phyloP scores from a whole-genome alignment of 2,113 vertebrate species.

The Chamaea fasciata region DNA sequence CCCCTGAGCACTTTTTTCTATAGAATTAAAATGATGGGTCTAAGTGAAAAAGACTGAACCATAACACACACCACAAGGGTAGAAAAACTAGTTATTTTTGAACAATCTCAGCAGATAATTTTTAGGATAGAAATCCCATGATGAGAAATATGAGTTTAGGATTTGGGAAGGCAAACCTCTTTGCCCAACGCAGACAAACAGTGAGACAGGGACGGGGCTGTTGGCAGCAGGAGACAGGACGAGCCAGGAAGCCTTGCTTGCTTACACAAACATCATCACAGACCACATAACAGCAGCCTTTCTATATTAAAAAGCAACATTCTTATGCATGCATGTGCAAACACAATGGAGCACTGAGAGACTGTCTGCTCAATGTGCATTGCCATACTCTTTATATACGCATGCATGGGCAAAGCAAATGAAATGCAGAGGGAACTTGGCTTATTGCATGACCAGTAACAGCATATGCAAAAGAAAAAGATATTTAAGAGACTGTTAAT shows the following conservation, averaged over 20 bases:
- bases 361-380: neutral
- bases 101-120: neutral
- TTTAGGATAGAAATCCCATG: neutral
- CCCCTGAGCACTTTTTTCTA: neutral
- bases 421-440: neutral
- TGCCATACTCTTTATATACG: constrained; percentile 11
- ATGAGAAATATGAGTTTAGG: neutral
- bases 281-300: neutral
- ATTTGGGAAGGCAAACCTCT: neutral
- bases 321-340: constrained; percentile 56
- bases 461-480: neutral
- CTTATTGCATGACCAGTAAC: neutral
- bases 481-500: neutral
- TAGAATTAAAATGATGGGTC: neutral
- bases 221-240: neutral
- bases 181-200: neutral
- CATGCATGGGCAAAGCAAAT: constrained; percentile 45
- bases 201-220: neutral
- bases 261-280: neutral
- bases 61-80: neutral
- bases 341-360: constrained; percentile 21
- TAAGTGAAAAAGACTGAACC: neutral
- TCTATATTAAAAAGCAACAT: constrained; percentile 20
- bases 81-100: neutral
- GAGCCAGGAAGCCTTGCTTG: neutral